A percentile compares a stretch with the other conserved stretches of the same genome.
Evolutionary conservation across 2,113 vertebrate species (phyloP).

Genomic region (Thamnophis sirtalis): DNA sequence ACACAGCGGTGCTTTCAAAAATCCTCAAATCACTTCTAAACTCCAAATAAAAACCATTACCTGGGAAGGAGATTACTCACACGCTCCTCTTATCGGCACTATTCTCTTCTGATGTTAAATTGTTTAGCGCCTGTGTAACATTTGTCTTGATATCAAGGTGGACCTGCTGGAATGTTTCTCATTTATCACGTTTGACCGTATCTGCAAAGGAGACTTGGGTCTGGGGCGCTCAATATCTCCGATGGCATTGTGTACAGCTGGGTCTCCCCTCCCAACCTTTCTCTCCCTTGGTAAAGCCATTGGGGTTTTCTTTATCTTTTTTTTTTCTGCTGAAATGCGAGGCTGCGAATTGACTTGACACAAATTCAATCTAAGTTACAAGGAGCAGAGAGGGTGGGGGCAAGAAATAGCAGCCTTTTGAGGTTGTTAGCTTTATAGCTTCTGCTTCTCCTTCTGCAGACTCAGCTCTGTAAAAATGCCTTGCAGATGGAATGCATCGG

Average conservation of each 20-base stretch:
- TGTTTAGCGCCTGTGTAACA: not conserved
- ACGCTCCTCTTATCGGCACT: not conserved
- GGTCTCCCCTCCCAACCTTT: not conserved
- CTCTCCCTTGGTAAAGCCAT: conserved; percentile 22
- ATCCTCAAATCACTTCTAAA: not conserved
- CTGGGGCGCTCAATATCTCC: not conserved
- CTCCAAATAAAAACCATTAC: not conserved
- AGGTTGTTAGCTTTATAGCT: conserved; percentile 45
- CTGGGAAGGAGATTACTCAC: not conserved
- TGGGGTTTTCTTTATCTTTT: conserved; percentile 15
- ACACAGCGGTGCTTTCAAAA: not conserved
- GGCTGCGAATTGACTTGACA: conserved; percentile 35
- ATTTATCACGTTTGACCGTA: conserved; percentile 6
- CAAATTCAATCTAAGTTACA: conserved; percentile 37
- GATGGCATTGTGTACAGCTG: not conserved
- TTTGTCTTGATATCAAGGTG: not conserved
- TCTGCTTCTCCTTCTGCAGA: conserved; percentile 23
- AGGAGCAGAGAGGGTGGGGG: conserved; percentile 22
- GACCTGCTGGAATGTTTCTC: not conserved
- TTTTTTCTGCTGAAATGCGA: conserved; percentile 14
- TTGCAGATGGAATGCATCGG: conserved; percentile 55
- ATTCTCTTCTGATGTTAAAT: not conserved
- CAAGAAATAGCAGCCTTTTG: conserved; percentile 27
- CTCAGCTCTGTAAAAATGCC: conserved; percentile 52
- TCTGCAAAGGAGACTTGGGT: conserved; percentile 11